Conservation (phyloP, 2,888 invertebrate genomes). For the Neoscelio sp. region DNA sequence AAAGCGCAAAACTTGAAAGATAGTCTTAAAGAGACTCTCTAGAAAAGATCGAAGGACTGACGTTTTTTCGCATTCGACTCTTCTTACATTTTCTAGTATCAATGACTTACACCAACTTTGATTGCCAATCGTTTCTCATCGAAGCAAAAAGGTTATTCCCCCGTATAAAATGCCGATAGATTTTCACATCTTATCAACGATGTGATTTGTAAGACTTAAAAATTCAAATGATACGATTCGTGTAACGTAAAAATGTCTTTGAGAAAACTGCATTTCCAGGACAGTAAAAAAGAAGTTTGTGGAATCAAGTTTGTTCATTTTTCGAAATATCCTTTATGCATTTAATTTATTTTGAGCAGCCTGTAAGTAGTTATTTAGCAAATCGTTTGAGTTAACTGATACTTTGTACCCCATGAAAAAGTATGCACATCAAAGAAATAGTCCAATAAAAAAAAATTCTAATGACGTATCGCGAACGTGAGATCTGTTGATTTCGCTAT, state of each 20-base stretch:
- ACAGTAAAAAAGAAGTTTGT: too few relatives aligned
- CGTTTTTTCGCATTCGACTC: slow-evolving; percentile 32
- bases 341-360: not conserved
- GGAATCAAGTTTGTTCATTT: too few relatives aligned
- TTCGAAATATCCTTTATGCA: too few relatives aligned
- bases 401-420: slow-evolving; percentile 8
- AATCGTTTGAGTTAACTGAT: slow-evolving; percentile 17
- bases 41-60: slow-evolving; percentile 66
- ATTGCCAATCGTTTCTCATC: slow-evolving; percentile 78
- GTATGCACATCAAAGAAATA: slow-evolving; percentile 19
- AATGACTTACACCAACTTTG: slow-evolving; percentile 74
- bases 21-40: slow-evolving; percentile 70
- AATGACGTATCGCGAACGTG: slow-evolving; percentile 32
- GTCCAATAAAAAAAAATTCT: slow-evolving; percentile 1
- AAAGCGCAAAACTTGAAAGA: slow-evolving; percentile 30
- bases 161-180: not conserved
- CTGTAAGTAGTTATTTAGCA: not conserved
- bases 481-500: slow-evolving; percentile 28
- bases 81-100: slow-evolving; percentile 53
- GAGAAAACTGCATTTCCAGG: too few relatives aligned
- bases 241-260: not conserved
- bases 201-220: not conserved
- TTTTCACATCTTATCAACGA: not conserved
- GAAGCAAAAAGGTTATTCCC: slow-evolving; percentile 74
- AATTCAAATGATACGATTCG: not conserved